Percentiles rank a stretch among this genome's conserved stretches.
Evolutionary conservation across 2,113 vertebrate species (phyloP).

Genomic region (Spea multiplicata): DNA sequence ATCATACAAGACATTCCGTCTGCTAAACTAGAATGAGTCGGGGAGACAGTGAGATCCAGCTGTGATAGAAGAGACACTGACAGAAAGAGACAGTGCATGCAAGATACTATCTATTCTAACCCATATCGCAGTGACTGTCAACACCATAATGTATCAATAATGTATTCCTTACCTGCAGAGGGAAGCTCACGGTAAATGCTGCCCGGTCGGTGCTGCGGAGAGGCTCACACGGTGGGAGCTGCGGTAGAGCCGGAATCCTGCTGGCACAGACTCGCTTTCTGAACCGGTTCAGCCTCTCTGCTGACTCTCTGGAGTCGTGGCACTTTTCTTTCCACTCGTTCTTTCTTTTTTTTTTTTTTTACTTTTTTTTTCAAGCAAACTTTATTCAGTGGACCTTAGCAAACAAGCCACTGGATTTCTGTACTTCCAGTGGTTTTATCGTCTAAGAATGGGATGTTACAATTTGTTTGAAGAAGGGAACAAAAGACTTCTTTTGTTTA

Average conservation of each 20-base stretch:
- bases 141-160: background rate
- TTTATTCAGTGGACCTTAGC: constrained; percentile 23
- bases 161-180: constrained; percentile 21
- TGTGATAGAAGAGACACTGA: background rate
- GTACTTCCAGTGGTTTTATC: background rate
- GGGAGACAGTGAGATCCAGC: background rate
- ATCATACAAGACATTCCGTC: too few species aligned
- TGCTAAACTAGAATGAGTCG: too few species aligned
- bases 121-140: too few species aligned
- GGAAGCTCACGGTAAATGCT: background rate
- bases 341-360: constrained; percentile 8
- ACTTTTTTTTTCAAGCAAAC: constrained; percentile 27
- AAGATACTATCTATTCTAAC: too few species aligned
- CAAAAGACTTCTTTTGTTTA: too few species aligned
- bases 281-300: constrained; percentile 34
- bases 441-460: background rate
- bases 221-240: constrained; percentile 3
- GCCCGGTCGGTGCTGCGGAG: background rate
- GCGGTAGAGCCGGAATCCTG: background rate
- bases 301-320: constrained; percentile 47
- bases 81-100: background rate
- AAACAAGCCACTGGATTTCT: background rate
- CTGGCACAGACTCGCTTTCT: constrained; percentile 13
- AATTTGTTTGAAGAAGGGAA: too few species aligned
- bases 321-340: constrained; percentile 33